phyloP scores from a whole-genome alignment of 2,113 vertebrate species.

The Uropsilus gracilis region DNA sequence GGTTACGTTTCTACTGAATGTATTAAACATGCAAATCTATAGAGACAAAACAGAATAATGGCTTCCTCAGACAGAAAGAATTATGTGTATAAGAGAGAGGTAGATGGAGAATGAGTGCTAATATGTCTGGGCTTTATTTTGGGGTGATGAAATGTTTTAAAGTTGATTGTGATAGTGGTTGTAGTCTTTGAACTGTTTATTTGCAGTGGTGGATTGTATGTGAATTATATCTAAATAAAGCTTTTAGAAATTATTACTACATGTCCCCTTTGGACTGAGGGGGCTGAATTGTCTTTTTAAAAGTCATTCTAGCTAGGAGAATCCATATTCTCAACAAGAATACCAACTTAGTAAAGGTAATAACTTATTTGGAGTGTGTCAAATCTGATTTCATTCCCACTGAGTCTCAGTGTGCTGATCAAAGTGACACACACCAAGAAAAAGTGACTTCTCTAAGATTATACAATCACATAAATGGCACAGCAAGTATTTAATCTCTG shows the following conservation, averaged over 20 bases:
- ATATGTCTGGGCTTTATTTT: conserved; percentile 6
- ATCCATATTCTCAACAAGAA: background rate
- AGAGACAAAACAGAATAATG: background rate
- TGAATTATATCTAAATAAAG: conserved; percentile 50
- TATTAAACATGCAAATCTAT: background rate
- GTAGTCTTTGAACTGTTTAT: background rate
- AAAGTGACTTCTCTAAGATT: background rate
- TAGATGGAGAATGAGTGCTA: background rate
- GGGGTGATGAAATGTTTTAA: background rate
- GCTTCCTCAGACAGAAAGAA: background rate
- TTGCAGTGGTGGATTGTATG: conserved; percentile 20
- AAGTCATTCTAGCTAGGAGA: conserved; percentile 4
- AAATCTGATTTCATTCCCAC: background rate
- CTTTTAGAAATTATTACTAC: background rate
- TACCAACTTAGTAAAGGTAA: background rate
- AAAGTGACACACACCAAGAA: conserved; percentile 4
- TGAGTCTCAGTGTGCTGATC: background rate
- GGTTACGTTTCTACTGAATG: conserved; percentile 20
- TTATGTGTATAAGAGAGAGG: background rate
- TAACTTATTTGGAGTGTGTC: background rate
- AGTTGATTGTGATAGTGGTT: background rate
- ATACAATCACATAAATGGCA: background rate
- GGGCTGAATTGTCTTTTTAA: conserved; percentile 16
- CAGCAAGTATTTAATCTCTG: background rate
- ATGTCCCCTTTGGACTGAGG: conserved; percentile 22